Base-by-base conservation (phyloP, 2,113 vertebrate species). In the Chrysochloris asiatica region DNA sequence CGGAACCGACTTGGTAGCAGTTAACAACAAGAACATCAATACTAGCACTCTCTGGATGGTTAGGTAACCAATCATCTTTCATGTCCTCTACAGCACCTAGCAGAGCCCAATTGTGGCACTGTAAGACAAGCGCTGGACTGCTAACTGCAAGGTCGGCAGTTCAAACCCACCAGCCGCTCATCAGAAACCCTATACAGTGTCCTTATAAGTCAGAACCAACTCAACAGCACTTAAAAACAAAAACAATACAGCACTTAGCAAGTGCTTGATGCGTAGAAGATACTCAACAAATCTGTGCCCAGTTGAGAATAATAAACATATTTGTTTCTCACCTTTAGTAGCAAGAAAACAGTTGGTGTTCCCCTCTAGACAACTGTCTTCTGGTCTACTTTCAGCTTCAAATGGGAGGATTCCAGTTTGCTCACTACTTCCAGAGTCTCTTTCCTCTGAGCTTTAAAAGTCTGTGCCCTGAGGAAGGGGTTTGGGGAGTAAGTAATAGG, bases 261-360 rank as follows among this genome's bases (percentile, higher is more conserved):
- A 86, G 54, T 63, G 47, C 45, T 61, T 86, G 81, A 48, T 84
- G 52, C 12, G 4, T 56, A 82, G 91, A 89, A 89, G 92, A 93
- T 30, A 22, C n/a, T n/a, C 75, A 84, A 61, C 45, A 61, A 71
- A 50, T 19, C n/a, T n/a, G 6, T 85, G 48, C 50, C 82, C 43
- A 30, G 1, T 8, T 72, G 83, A 88, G n/a, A 9, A 11, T 41
- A 83, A 71, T 8, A 54, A 83, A 56, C 4, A 41, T 80, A 41
- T 21, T 45, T 11, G 5, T 59, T 72, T 88, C 67, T 73, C 36
- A 80, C 76, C 61, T 54, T 45, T 48, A 48, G 48, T 59, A 36
- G 30, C 28, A 61, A 26, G 71, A 88, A 59, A 67, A 59, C 72
- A 24, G 26, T 82, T 72, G 67, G 36, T 41, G 79, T 63, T 80